phyloP scores from a whole-genome alignment of 2,888 invertebrate species.

The Fabriciana adippe region DNA sequence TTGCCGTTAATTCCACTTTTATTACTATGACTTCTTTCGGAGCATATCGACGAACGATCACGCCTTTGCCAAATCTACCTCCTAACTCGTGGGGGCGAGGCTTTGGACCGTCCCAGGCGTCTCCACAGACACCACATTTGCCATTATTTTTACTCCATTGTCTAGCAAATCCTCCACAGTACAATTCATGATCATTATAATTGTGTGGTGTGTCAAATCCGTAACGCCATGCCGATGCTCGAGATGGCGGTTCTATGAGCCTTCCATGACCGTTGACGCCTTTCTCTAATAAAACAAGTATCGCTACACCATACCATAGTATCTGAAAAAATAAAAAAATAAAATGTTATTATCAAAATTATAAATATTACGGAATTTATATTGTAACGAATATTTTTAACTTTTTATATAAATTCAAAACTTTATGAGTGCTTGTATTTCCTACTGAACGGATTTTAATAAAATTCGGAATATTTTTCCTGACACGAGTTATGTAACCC shows the following conservation, averaged over 20 bases:
- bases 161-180: constrained; percentile 92
- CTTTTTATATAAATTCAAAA: too few relatives aligned
- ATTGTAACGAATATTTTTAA: too few relatives aligned
- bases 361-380: too few relatives aligned
- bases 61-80: constrained; percentile 90
- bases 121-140: constrained; percentile 93
- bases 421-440: too few relatives aligned
- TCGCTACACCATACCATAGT: constrained; percentile 62
- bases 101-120: constrained; percentile 87
- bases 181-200: constrained; percentile 94
- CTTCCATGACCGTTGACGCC: constrained; percentile 85
- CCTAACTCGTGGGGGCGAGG: constrained; percentile 92
- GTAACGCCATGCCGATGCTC: constrained; percentile 94
- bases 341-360: neutral
- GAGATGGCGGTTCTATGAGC: constrained; percentile 92
- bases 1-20: constrained; percentile 92
- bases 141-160: constrained; percentile 92
- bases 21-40: constrained; percentile 86
- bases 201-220: constrained; percentile 94
- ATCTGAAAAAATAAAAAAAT: constrained; percentile 55
- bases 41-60: constrained; percentile 90
- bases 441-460: too few relatives aligned
- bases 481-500: too few relatives aligned
- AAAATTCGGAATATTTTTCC: too few relatives aligned
- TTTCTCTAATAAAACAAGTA: constrained; percentile 55